phyloP scores from a whole-genome alignment of 2,888 invertebrate genomes.

The Thumatha senex region DNA sequence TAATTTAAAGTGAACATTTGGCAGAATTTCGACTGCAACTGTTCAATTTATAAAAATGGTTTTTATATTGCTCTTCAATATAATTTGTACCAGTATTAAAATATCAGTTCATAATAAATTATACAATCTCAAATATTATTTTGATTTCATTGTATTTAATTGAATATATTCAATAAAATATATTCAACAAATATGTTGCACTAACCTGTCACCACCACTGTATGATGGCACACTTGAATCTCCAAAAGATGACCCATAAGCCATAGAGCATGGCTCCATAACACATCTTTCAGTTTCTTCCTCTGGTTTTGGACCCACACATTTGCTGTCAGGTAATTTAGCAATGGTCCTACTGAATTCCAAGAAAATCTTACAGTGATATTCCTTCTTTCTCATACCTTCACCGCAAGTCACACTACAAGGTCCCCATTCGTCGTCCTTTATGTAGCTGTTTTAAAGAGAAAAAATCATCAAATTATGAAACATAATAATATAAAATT shows the following conservation, averaged over 20 bases:
- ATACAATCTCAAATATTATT: no score
- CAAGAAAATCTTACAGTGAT: conserved; percentile 97
- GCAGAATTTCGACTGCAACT: no score
- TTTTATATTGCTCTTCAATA: no score
- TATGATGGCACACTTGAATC: conserved; percentile 73
- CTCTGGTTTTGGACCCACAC: conserved; percentile 92
- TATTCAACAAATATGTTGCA: no score
- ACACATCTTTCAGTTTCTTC: conserved; percentile 92
- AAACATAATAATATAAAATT: neutral
- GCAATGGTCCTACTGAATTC: conserved; percentile 95
- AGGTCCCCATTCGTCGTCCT: conserved; percentile 94
- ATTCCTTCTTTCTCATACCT: conserved; percentile 92
- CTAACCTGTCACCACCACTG: conserved; percentile 68
- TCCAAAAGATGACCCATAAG: conserved; percentile 81
- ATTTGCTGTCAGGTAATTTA: conserved; percentile 93
- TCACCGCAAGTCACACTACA: conserved; percentile 97
- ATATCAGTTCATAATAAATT: no score
- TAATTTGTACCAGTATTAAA: no score
- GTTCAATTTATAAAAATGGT: no score
- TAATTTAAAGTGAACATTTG: no score
- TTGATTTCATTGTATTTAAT: no score
- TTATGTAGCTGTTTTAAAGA: conserved; percentile 88
- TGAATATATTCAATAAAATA: no score
- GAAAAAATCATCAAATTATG: conserved; percentile 7
- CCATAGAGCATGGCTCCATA: conserved; percentile 89